Conservation (phyloP, 2,113 vertebrate species). For the Hystrix cristata region DNA sequence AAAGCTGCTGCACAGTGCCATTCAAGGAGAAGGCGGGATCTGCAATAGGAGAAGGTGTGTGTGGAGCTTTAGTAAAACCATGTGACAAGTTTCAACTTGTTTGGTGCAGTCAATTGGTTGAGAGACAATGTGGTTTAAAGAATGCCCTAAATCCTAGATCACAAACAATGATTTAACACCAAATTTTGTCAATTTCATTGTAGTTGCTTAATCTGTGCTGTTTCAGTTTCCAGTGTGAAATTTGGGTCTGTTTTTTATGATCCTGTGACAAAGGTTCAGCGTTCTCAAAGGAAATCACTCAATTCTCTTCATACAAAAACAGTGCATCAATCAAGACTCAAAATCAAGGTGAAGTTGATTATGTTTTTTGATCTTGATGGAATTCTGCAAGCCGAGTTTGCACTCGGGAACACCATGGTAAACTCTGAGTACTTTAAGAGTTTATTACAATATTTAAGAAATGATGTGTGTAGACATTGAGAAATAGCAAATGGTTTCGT, state of each 20-base stretch:
- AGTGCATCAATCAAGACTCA: not conserved
- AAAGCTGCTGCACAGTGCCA: too few relatives aligned
- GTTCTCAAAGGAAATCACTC: not conserved
- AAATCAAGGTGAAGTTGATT: not conserved
- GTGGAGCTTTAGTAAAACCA: not conserved
- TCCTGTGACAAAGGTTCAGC: not conserved
- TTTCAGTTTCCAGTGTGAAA: not conserved
- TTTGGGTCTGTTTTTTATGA: not conserved
- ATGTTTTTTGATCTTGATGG: not conserved
- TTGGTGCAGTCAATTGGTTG: not conserved
- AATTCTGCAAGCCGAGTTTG: not conserved
- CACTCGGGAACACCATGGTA: not conserved
- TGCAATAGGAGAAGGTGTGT: not conserved
- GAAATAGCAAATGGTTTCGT: not conserved
- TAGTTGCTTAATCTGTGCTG: not conserved
- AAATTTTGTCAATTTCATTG: not conserved
- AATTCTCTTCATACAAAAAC: not conserved
- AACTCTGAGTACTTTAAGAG: not conserved
- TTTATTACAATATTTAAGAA: not conserved
- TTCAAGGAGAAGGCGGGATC: not conserved
- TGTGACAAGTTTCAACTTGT: not conserved
- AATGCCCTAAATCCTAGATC: not conserved
- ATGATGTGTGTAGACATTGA: not conserved
- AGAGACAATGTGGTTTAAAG: not conserved
- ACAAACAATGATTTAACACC: not conserved